phyloP scores from a whole-genome alignment of 2,113 vertebrate species.

The Ophthalmolycus amberensis region DNA sequence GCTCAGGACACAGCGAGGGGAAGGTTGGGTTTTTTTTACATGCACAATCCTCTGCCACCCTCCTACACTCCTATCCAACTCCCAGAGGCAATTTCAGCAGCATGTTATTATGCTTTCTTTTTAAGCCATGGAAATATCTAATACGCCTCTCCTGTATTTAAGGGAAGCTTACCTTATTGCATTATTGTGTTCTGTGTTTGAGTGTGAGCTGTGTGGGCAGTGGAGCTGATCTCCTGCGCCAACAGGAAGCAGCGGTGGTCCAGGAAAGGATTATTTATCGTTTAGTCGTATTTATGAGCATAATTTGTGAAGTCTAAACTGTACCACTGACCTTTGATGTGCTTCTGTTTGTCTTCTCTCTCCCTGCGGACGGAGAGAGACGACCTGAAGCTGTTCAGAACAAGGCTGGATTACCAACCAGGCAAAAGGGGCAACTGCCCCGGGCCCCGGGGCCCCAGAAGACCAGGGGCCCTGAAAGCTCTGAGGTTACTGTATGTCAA shows the following conservation, averaged over 20 bases:
- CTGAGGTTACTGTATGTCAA: conserved; percentile 54
- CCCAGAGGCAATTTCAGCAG: conserved; percentile 67
- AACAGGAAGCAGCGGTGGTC: conserved; percentile 56
- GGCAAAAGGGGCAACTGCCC: conserved; percentile 33
- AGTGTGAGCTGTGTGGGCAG: conserved; percentile 70
- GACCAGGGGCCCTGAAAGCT: conserved; percentile 24
- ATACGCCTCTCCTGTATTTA: conserved; percentile 67
- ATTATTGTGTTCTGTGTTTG: conserved; percentile 69
- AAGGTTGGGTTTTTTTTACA: conserved; percentile 29
- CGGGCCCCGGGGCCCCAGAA: neutral
- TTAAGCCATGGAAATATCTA: conserved; percentile 72
- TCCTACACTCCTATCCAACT: conserved; percentile 60
- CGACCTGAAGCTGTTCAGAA: conserved; percentile 8
- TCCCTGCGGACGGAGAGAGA: conserved; percentile 4
- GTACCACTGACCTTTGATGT: conserved; percentile 59
- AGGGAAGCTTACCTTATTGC: conserved; percentile 75
- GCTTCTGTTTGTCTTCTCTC: conserved; percentile 46
- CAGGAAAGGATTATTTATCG: conserved; percentile 69
- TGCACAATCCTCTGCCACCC: conserved; percentile 65
- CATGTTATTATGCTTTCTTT: conserved; percentile 63
- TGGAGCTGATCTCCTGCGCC: conserved; percentile 36
- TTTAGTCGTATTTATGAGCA: conserved; percentile 63
- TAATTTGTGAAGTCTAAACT: conserved; percentile 63
- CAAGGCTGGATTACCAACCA: conserved; percentile 23
- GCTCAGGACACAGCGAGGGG: conserved; percentile 66